Evolutionary conservation across 2,797 vertebrate species (phyloP), one percentile per base, ranked within the genome.

Genomic region (Pipistrellus pipistrellus): DNA sequence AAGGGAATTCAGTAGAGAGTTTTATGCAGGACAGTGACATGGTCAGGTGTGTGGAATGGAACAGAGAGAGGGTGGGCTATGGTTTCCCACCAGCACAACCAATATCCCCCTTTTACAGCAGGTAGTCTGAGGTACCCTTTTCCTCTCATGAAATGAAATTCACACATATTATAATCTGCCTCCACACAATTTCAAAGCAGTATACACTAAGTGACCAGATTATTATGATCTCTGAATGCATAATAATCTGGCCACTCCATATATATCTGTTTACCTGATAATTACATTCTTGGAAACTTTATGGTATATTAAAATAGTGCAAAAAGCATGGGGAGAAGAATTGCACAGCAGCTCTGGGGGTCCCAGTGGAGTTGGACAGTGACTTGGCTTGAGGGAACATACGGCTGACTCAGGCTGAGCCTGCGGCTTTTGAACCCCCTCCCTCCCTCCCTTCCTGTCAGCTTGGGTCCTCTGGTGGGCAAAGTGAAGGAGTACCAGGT

Each of bases 401-500:
- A 12, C n/a, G 35, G 75, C 18, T 57, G 48, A 88, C 46, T 90
- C 15, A 4, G 41, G 71, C 44, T 83, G 27, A 93, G 62, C 27
- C 38, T 88, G 21, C 57, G 30, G 25, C 20, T 64, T 53, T 75
- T 1, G 30, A 53, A 48, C 13, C 20, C 30, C 27, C 35, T 86
- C n/a, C 7, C 21, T 88, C 8, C 55, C 88, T 87, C 8, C 55
- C 88, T 87, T 6, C 55, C 48, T 82, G 48, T 0, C 96, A 99
- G 99, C 91, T 98, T 99, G 98, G 99, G 99, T 6, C 99, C 99
- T 0, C 98, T 99, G 97, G 99, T 99, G 97, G 98, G 98, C 91
- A 99, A 99, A 64, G 99, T 99, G 98, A 99, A 99, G 97, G 99
- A 99, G 95, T 99, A 99, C 97, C 99, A 99, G 98, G 99, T 99